Conservation (phyloP, 2,797 vertebrate species). For the Apodemus agrarius region DNA sequence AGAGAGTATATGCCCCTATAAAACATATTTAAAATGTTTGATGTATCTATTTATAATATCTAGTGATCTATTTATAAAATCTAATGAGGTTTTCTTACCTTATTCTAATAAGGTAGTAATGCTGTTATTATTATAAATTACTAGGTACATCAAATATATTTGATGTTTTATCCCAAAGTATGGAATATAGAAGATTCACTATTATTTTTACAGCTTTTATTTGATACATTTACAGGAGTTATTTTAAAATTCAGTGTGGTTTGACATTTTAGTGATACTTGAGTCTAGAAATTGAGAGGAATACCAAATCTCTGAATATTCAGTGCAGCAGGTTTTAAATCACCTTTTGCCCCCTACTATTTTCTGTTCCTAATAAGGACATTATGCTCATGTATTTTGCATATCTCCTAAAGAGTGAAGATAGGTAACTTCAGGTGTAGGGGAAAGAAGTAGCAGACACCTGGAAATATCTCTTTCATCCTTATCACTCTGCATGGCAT, state of each 20-base stretch:
- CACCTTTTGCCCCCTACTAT: conserved; percentile 50
- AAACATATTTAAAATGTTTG: neutral
- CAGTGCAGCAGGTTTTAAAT: conserved; percentile 40
- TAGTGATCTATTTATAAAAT: neutral
- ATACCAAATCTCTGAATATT: conserved; percentile 47
- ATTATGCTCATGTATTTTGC: conserved; percentile 39
- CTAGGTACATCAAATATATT: neutral
- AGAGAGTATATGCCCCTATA: neutral
- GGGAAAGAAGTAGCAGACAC: neutral
- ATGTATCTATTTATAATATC: neutral
- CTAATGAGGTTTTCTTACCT: conserved; percentile 18
- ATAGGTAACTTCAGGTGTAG: conserved; percentile 29
- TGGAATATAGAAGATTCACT: neutral
- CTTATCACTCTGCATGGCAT: neutral
- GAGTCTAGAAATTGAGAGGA: conserved; percentile 45
- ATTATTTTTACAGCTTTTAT: conserved; percentile 30
- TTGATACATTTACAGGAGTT: neutral
- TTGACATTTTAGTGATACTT: conserved; percentile 54
- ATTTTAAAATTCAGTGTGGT: conserved; percentile 55
- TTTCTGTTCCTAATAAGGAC: conserved; percentile 61
- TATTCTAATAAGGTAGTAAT: neutral
- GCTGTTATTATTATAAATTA: neutral
- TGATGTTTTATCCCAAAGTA: neutral
- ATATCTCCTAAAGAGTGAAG: conserved; percentile 19
- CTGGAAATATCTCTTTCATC: conserved; percentile 31